These are phyloP conservation scores for Phrynosoma blainvillii DNA, from an alignment of 2,113 vertebrate species.

Conservation along the genomic window DNA sequence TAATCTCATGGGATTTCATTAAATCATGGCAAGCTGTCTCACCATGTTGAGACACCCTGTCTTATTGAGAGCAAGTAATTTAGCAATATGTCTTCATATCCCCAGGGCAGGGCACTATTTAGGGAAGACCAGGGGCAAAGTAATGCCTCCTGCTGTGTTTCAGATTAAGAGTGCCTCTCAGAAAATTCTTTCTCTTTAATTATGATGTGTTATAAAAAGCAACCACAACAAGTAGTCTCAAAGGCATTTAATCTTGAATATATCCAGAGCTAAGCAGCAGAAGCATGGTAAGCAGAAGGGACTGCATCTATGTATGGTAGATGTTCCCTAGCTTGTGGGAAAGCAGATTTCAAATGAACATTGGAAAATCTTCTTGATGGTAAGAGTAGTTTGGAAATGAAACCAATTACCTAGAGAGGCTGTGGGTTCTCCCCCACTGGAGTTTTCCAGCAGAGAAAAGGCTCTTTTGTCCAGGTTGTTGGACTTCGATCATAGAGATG, in stretches of 20 bases:
- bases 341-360: background rate
- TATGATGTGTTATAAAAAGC: background rate
- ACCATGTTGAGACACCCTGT: too few species aligned
- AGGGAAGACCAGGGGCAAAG: background rate
- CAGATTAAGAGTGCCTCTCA: background rate
- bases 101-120: background rate
- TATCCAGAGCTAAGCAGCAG: background rate
- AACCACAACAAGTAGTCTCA: background rate
- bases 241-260: background rate
- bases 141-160: background rate
- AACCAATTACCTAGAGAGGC: background rate
- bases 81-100: too few species aligned
- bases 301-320: too few species aligned
- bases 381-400: background rate
- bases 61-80: too few species aligned
- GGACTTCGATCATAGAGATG: too few species aligned
- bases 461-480: too few species aligned
- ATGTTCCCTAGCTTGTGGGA: too few species aligned
- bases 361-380: background rate
- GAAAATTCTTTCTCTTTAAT: background rate
- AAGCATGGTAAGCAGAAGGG: background rate
- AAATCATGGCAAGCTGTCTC: too few species aligned
- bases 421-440: too few species aligned
- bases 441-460: too few species aligned
- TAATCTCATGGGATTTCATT: too few species aligned